Conservation (phyloP, 2,113 vertebrate species). For the Ctenodactylus gundi region DNA sequence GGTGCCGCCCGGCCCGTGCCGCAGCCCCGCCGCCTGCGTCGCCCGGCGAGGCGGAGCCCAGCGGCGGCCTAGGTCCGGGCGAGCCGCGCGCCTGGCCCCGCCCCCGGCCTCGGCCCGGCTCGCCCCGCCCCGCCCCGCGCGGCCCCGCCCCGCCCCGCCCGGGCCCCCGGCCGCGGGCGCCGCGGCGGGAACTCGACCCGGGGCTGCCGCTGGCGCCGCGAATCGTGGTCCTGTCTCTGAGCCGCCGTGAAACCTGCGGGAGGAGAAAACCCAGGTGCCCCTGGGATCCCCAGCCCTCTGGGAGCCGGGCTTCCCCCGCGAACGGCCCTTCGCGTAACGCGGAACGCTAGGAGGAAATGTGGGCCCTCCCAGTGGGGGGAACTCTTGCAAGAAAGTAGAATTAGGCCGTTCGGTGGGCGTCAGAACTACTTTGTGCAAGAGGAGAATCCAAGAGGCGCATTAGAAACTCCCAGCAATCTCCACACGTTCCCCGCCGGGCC, state of each 20-base stretch:
- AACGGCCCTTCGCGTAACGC: background rate
- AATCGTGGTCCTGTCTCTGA: background rate
- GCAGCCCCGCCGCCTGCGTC: conserved; percentile 77
- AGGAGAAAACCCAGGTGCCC: background rate
- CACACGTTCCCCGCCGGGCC: background rate
- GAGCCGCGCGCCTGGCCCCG: conserved; percentile 40
- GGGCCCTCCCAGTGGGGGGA: background rate
- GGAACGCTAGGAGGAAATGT: background rate
- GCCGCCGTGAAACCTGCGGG: background rate
- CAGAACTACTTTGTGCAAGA: background rate
- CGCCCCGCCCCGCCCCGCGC: background rate
- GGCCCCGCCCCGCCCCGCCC: background rate
- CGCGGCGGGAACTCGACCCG: background rate
- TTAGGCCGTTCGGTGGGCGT: background rate
- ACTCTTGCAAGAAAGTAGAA: background rate
- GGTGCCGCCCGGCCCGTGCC: conserved; percentile 73
- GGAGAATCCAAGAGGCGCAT: background rate
- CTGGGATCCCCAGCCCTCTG: background rate
- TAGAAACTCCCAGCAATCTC: background rate
- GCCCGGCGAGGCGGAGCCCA: conserved; percentile 70
- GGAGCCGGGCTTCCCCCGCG: background rate
- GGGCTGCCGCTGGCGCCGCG: background rate
- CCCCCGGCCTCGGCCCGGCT: background rate
- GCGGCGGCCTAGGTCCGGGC: background rate
- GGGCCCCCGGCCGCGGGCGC: background rate